Conservation (phyloP, 2,888 invertebrate species). For the Drosophila glabriapex region DNA sequence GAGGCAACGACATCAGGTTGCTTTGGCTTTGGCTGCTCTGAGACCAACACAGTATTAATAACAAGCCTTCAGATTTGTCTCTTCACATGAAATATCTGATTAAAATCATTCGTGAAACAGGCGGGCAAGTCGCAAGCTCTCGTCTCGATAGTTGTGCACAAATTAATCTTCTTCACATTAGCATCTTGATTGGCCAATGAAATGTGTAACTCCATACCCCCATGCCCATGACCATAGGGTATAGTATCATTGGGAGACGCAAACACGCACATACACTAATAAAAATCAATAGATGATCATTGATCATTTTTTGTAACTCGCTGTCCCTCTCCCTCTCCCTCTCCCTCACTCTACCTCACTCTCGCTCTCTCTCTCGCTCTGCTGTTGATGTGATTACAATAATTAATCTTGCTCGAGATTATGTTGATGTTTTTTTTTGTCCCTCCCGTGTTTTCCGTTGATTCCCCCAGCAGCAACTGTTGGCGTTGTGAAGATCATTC, state of each 20-base stretch:
- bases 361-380: conserved; percentile 33
- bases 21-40: not conserved
- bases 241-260: not conserved
- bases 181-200: conserved; percentile 82
- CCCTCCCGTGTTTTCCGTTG: conserved; percentile 9
- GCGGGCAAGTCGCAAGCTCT: conserved; percentile 14
- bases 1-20: conserved; percentile 46
- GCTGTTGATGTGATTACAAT: conserved; percentile 84
- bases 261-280: conserved; percentile 45
- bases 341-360: not conserved
- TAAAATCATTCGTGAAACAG: conserved; percentile 49
- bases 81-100: conserved; percentile 52
- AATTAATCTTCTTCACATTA: conserved; percentile 83
- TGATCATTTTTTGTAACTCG: conserved; percentile 47
- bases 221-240: conserved; percentile 28
- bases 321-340: not conserved
- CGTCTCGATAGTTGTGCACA: conserved; percentile 62
- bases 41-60: conserved; percentile 47
- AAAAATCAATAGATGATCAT: conserved; percentile 77
- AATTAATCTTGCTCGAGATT: conserved; percentile 83
- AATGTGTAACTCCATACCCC: conserved; percentile 69
- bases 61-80: conserved; percentile 56
- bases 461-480: conserved; percentile 49
- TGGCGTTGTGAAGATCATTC: conserved; percentile 46
- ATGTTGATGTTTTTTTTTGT: conserved; percentile 41